phyloP scores from a whole-genome alignment of 2,888 invertebrate species.

The Epirrhoe tristata region DNA sequence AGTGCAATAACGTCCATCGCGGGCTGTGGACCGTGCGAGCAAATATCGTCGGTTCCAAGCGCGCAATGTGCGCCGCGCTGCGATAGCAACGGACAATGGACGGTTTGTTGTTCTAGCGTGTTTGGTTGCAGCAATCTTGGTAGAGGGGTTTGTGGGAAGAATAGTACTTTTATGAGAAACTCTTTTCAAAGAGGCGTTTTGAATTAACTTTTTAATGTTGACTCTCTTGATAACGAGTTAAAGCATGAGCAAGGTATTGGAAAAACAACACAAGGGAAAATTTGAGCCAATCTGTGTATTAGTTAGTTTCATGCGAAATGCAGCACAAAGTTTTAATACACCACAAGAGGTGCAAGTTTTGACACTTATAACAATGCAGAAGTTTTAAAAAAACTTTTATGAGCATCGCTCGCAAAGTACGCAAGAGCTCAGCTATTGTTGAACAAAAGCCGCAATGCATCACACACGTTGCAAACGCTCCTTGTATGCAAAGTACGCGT shows the following conservation, averaged over 20 bases:
- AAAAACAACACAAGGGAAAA: too few species aligned
- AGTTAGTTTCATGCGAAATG: too few species aligned
- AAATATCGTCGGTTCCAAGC: conserved; percentile 16
- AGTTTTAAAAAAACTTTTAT: background rate
- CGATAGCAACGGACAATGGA: conserved; percentile 20
- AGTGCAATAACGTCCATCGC: conserved; percentile 30
- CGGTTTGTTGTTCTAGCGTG: conserved; percentile 5
- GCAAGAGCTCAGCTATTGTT: background rate
- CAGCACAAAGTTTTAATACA: background rate
- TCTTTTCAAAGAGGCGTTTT: background rate
- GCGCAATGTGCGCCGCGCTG: conserved; percentile 28
- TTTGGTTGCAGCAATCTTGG: background rate
- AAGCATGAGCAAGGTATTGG: too few species aligned
- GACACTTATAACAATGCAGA: background rate
- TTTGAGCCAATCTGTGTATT: too few species aligned
- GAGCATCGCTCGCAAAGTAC: background rate
- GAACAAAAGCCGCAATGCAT: conserved; percentile 15
- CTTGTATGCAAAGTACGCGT: conserved; percentile 1
- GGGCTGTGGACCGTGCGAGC: conserved; percentile 20
- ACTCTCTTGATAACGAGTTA: too few species aligned
- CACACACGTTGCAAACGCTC: conserved; percentile 4
- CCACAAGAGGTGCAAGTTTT: background rate
- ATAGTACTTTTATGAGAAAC: background rate
- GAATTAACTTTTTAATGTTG: too few species aligned
- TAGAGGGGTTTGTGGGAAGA: background rate